These are phyloP conservation scores for Scaptomyza montana DNA, from an alignment of 1,140 invertebrate species.

Conservation along the genomic window DNA sequence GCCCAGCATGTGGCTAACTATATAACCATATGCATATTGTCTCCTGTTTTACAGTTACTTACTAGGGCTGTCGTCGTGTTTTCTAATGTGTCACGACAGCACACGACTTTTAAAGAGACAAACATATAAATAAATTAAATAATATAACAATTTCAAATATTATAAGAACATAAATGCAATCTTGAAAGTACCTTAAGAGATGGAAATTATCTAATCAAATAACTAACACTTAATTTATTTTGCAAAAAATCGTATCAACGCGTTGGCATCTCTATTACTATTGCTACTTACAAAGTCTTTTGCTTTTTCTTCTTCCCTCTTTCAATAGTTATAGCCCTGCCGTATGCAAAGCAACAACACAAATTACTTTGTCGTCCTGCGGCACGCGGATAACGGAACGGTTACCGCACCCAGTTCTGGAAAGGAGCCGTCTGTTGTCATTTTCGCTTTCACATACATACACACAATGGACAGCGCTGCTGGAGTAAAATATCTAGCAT, in stretches of 20 bases:
- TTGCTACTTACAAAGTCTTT: constrained; percentile 14
- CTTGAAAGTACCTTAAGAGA: too few species aligned
- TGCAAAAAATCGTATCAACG: background rate
- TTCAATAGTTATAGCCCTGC: constrained; percentile 4
- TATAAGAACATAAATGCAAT: too few species aligned
- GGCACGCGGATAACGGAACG: constrained; percentile 50
- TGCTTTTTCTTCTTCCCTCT: background rate
- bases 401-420: constrained; percentile 58
- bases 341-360: constrained; percentile 57
- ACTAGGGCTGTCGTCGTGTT: background rate
- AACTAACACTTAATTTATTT: background rate
- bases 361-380: constrained; percentile 50
- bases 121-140: background rate
- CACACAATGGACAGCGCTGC: constrained; percentile 30
- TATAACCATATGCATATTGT: constrained; percentile 75
- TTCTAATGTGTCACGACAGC: background rate
- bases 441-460: constrained; percentile 61
- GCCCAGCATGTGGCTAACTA: constrained; percentile 52
- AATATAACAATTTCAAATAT: background rate
- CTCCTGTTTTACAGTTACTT: constrained; percentile 34
- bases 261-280: background rate
- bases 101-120: background rate
- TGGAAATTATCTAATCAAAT: too few species aligned
- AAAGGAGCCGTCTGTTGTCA: constrained; percentile 62
- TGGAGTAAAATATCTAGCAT: constrained; percentile 10